Evolutionary conservation across 2,797 vertebrate species (phyloP).

Genomic region (Tarsius wallacei): DNA sequence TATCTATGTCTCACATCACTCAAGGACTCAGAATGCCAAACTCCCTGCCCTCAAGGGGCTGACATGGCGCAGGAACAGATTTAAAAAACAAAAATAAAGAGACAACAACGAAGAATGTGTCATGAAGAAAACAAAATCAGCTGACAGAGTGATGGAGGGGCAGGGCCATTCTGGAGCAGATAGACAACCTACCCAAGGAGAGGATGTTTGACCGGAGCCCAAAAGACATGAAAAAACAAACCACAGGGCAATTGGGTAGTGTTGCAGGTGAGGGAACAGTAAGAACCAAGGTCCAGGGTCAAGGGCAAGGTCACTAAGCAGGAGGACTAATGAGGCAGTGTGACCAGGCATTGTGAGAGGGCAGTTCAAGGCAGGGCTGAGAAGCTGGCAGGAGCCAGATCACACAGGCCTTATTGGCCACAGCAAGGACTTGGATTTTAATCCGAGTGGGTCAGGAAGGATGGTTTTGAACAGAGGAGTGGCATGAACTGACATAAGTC

Average conservation of each 20-base stretch:
- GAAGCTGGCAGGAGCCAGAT: background rate
- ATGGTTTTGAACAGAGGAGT: background rate
- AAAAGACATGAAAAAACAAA: background rate
- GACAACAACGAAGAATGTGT: background rate
- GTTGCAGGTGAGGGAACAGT: background rate
- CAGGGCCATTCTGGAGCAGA: background rate
- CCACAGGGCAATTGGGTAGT: background rate
- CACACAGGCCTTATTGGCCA: rapidly evolving
- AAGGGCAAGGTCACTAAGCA: background rate
- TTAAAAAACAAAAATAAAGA: background rate
- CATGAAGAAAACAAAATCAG: background rate
- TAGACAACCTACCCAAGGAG: background rate
- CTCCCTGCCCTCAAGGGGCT: background rate
- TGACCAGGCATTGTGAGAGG: background rate
- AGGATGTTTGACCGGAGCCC: background rate
- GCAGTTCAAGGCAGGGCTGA: background rate
- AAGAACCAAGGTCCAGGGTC: background rate
- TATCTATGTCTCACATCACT: background rate
- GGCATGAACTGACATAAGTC: background rate
- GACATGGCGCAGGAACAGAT: background rate
- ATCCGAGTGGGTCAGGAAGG: background rate
- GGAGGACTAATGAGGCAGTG: background rate
- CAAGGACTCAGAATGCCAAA: background rate
- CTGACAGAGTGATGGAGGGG: background rate
- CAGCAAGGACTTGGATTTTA: background rate